These are phyloP conservation scores for Aculops lycopersici DNA, from an alignment of 1,140 invertebrate species.

Conservation along the genomic window DNA sequence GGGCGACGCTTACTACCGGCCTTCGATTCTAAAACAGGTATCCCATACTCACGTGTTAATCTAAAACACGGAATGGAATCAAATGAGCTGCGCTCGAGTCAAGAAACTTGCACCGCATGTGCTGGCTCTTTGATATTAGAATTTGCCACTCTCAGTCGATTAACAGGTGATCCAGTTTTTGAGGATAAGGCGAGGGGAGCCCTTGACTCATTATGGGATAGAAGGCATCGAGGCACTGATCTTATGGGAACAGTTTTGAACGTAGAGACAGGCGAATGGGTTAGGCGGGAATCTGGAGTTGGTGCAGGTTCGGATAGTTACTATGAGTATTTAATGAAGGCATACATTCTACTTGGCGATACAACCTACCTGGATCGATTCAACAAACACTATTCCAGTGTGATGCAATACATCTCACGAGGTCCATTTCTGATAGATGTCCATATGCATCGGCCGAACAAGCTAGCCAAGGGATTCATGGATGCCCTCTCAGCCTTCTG, in stretches of 20 bases:
- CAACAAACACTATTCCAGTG: slow-evolving; percentile 72
- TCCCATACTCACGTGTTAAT: slow-evolving; percentile 79
- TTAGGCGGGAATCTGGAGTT: slow-evolving; percentile 69
- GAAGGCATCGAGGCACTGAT: slow-evolving; percentile 42
- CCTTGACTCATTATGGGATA: slow-evolving; percentile 84
- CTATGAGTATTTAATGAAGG: slow-evolving; percentile 90
- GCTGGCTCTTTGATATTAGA: slow-evolving; percentile 93
- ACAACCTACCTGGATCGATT: slow-evolving; percentile 65
- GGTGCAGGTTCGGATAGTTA: slow-evolving; percentile 98
- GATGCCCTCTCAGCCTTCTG: slow-evolving; percentile 85
- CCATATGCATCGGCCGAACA: slow-evolving; percentile 85
- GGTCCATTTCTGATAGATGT: slow-evolving; percentile 81
- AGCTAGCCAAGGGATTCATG: slow-evolving; percentile 87
- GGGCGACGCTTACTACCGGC: slow-evolving; percentile 67
- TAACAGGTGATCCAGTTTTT: slow-evolving; percentile 68
- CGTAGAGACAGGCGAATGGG: slow-evolving; percentile 89
- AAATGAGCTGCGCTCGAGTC: slow-evolving; percentile 31
- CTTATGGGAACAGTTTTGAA: slow-evolving; percentile 74
- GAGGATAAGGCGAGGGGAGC: slow-evolving; percentile 75
- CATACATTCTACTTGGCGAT: slow-evolving; percentile 36
- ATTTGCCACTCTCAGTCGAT: slow-evolving; percentile 67
- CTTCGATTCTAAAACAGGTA: slow-evolving; percentile 88
- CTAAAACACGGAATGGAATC: slow-evolving; percentile 51
- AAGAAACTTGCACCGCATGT: slow-evolving; percentile 83
- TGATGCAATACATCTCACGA: slow-evolving; percentile 79